Percentiles rank a stretch among this genome's conserved stretches.
These are phyloP conservation scores for Urocolius indicus DNA, from an alignment of 2,113 vertebrate genomes.

Conservation along the genomic window DNA sequence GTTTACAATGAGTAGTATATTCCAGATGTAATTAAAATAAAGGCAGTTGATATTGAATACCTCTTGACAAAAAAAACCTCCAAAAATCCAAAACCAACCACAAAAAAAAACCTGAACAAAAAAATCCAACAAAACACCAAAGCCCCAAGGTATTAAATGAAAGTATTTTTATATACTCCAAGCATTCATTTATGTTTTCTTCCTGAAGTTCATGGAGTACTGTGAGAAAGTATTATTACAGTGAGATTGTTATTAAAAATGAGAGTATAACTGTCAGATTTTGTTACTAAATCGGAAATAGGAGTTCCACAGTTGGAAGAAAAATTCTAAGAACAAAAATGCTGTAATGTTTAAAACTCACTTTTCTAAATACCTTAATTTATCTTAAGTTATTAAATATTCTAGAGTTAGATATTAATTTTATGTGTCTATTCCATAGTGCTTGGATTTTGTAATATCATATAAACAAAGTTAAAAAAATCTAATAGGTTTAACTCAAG, in stretches of 20 bases:
- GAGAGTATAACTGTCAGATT: background rate
- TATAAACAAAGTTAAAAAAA: constrained; percentile 3
- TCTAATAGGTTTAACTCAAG: background rate
- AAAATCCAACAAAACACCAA: background rate
- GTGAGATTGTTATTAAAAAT: background rate
- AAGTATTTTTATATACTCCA: background rate
- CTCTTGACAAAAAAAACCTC: background rate
- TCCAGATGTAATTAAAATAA: constrained; percentile 22
- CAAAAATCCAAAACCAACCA: background rate
- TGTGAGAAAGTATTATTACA: background rate
- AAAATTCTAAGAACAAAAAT: background rate
- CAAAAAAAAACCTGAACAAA: background rate
- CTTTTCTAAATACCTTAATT: background rate
- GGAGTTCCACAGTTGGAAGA: background rate
- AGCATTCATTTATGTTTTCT: background rate
- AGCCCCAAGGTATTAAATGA: background rate
- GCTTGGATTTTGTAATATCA: background rate
- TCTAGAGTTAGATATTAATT: background rate
- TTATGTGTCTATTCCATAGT: background rate
- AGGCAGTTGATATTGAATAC: background rate
- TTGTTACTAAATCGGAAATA: background rate
- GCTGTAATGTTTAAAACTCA: background rate
- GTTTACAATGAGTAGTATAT: background rate
- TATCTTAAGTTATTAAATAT: background rate
- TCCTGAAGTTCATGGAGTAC: background rate